Evolutionary conservation across 1,140 invertebrate genomes (phyloP).

Genomic region (Neotoxoptera formosana): DNA sequence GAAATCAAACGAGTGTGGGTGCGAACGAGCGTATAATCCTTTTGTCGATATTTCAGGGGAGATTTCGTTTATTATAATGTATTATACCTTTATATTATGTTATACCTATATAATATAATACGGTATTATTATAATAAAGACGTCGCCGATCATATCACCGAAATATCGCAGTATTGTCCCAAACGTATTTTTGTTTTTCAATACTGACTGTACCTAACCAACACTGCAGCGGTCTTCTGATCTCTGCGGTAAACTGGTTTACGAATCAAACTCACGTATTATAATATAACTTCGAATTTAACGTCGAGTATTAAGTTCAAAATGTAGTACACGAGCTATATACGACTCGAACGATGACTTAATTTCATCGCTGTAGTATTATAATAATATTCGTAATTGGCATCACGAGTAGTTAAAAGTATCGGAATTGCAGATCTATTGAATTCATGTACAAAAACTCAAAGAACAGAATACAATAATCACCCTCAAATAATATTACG

Average conservation of each 20-base stretch:
- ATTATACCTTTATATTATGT: not conserved
- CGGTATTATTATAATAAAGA: conserved; percentile 8
- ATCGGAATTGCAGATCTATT: not conserved
- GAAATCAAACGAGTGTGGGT: not conserved
- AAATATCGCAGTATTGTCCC: not conserved
- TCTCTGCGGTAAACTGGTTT: not conserved
- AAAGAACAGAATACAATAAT: not conserved
- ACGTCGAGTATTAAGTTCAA: not conserved
- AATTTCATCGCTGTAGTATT: not conserved
- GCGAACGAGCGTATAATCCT: not conserved
- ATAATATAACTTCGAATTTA: not conserved
- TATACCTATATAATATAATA: not conserved
- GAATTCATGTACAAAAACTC: not conserved
- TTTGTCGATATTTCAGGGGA: not conserved
- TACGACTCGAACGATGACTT: not conserved
- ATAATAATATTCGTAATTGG: not conserved
- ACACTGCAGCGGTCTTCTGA: not conserved
- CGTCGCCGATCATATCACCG: not conserved
- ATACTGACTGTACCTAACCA: not conserved
- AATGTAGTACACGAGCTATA: not conserved
- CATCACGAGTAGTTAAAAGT: not conserved
- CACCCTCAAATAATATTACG: not conserved
- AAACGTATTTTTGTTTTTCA: not conserved
- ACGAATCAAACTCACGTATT: not conserved
- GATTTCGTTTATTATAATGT: not conserved